Evolutionary conservation across 1,140 invertebrate genomes (phyloP), one percentile per base, ranked within the genome.

Genomic region (Cepaea nemoralis): DNA sequence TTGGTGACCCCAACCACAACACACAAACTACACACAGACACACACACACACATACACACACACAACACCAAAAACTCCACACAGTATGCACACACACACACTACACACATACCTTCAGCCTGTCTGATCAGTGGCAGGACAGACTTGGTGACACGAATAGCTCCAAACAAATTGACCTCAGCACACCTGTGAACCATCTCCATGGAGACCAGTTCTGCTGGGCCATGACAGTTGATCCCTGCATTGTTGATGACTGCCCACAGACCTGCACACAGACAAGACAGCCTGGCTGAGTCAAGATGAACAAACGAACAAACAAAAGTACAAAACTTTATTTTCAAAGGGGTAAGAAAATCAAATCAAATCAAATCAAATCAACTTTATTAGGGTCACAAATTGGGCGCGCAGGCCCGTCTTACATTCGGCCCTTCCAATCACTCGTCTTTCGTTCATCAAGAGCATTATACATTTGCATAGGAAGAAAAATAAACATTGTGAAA

Each of bases 161-260:
- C 94, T 2, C 97, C 97, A 66, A 95, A 86, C 22, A 97, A 89
- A 92, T 98, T 99, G 5, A 98, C 94, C 59, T 96, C 93, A 42
- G 97, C 92, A 31, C 82, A 69, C 27, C 83, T 35, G 45, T 86
- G 83, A 45, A 84, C 85, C 50, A 83, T 80, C 5, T 82, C 81
- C 84, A 96, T 95, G 27, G 93, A 86, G 70, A 93, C 90, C 95
- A 97, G 97, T 89, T 98, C 97, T 86, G 95, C 95, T 89, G 97
- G 96, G 0, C 96, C 97, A 84, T 95, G 95, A 22, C 95, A 93
- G 94, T 96, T 96, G 1, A 97, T 93, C 0, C 96, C 97, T 2
- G 96, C 96, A 90, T 90, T 89, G 82, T 89, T 89, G 22, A 90
- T 83, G 19, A 89, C 82, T 27, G 83, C 89, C 88, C 88, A 89